These are phyloP conservation scores for Ernsta delagoae DNA, from an alignment of 2,888 invertebrate species.

Conservation along the genomic window DNA sequence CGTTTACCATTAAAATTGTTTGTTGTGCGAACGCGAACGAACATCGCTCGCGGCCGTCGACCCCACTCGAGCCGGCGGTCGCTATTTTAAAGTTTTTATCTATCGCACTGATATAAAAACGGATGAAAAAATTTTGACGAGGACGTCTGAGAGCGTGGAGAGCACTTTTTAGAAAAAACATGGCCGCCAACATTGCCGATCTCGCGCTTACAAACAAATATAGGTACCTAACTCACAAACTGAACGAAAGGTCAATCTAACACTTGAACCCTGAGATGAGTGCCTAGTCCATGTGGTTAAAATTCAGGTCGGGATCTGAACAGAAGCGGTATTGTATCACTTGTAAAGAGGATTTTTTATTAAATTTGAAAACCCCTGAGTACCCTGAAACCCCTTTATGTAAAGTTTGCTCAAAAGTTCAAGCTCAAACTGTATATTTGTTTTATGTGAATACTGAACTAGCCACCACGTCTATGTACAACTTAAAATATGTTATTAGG, in stretches of 20 bases:
- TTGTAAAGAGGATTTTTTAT: not conserved
- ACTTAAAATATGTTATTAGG: too few species aligned
- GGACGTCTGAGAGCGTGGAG: slow-evolving; percentile 29
- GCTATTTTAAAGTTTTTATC: slow-evolving; percentile 14
- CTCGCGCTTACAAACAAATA: not conserved
- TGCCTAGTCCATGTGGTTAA: not conserved
- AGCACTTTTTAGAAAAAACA: slow-evolving; percentile 25
- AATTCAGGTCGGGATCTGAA: not conserved
- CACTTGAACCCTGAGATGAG: not conserved
- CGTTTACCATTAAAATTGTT: slow-evolving; percentile 34
- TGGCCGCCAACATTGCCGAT: not conserved
- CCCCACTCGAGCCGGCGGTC: slow-evolving; percentile 11
- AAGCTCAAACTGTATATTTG: too few species aligned
- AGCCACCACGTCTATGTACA: too few species aligned
- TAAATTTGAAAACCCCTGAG: too few species aligned
- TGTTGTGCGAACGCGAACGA: slow-evolving; percentile 11
- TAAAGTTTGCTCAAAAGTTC: too few species aligned
- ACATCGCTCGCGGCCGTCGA: slow-evolving; percentile 3
- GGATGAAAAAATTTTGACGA: slow-evolving; percentile 18
- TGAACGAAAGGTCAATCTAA: not conserved
- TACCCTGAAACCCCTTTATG: too few species aligned
- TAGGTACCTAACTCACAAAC: not conserved
- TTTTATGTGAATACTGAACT: too few species aligned
- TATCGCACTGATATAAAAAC: slow-evolving; percentile 12
- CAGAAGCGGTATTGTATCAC: not conserved